Percentiles rank a stretch among this genome's conserved stretches.
phyloP scores from a whole-genome alignment of 2,888 invertebrate genomes.

The Acleris holmiana region DNA sequence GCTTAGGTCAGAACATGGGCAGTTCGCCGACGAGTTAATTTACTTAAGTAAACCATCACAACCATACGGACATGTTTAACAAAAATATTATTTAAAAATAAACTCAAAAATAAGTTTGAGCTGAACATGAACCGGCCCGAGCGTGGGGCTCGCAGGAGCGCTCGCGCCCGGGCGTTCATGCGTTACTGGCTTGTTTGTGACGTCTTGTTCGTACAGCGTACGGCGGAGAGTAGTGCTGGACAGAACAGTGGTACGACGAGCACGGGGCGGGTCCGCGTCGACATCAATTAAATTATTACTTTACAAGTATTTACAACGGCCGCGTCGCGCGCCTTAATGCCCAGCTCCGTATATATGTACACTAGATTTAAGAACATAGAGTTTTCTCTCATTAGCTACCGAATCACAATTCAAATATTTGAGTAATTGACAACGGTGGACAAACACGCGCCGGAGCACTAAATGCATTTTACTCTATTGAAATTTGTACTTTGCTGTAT shows the following conservation, averaged over 20 bases:
- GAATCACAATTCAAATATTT: conserved; percentile 84
- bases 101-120: conserved; percentile 72
- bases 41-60: conserved; percentile 84
- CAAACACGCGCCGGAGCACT: conserved; percentile 81
- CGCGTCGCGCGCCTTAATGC: conserved; percentile 79
- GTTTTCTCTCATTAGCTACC: conserved; percentile 84
- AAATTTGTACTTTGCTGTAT: conserved; percentile 83
- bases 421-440: conserved; percentile 84
- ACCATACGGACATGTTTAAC: conserved; percentile 82
- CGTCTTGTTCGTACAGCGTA: conserved; percentile 71
- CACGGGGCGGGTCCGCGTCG: conserved; percentile 47
- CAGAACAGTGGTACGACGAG: conserved; percentile 75
- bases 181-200: conserved; percentile 79
- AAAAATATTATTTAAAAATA: conserved; percentile 69
- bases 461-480: conserved; percentile 76
- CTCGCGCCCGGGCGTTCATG: conserved; percentile 66
- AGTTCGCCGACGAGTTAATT: conserved; percentile 78
- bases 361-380: conserved; percentile 82
- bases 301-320: conserved; percentile 82
- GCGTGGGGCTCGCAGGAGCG: conserved; percentile 70
- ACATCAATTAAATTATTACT: conserved; percentile 77
- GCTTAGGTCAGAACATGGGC: conserved; percentile 62
- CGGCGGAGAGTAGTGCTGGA: conserved; percentile 75
- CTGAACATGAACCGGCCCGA: conserved; percentile 67
- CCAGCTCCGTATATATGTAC: conserved; percentile 83